Percentiles rank a stretch among this genome's conserved stretches.
Conservation (phyloP, 2,888 invertebrate genomes). For the Tineola bisselliella region DNA sequence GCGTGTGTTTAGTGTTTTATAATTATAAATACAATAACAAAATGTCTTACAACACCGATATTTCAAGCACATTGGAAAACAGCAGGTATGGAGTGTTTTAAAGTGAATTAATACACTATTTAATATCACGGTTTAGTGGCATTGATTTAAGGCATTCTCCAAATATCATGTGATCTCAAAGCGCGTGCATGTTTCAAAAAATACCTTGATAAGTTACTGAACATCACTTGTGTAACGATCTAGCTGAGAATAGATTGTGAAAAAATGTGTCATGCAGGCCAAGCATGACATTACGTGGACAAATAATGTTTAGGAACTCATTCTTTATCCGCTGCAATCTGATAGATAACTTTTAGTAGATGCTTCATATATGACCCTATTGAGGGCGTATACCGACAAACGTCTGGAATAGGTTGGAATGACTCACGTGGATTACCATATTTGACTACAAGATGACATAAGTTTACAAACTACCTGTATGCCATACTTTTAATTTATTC, state of each 20-base stretch:
- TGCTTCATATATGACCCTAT: no score
- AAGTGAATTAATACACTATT: neutral
- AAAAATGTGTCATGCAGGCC: slow-evolving; percentile 1
- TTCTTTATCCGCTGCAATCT: neutral
- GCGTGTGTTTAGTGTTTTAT: slow-evolving; percentile 64
- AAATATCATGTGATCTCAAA: slow-evolving; percentile 1
- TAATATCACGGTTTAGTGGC: slow-evolving; percentile 2
- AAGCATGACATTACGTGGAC: neutral
- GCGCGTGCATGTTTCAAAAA: neutral
- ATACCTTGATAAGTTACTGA: neutral
- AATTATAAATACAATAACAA: slow-evolving; percentile 58
- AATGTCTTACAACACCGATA: slow-evolving; percentile 63
- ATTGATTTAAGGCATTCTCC: slow-evolving; percentile 5
- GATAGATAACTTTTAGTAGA: neutral
- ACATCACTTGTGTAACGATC: neutral
- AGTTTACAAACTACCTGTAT: no score
- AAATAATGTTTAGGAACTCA: neutral
- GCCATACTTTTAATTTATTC: no score
- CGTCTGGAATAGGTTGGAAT: no score
- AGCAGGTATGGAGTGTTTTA: slow-evolving; percentile 48
- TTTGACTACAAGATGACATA: no score
- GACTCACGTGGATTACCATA: no score
- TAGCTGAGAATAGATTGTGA: neutral
- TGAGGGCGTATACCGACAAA: no score
- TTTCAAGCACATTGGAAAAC: slow-evolving; percentile 61